Evolutionary conservation across 2,888 invertebrate species (phyloP), one percentile per base, ranked within the genome.

Genomic region (Dicyrtoma fusca): DNA sequence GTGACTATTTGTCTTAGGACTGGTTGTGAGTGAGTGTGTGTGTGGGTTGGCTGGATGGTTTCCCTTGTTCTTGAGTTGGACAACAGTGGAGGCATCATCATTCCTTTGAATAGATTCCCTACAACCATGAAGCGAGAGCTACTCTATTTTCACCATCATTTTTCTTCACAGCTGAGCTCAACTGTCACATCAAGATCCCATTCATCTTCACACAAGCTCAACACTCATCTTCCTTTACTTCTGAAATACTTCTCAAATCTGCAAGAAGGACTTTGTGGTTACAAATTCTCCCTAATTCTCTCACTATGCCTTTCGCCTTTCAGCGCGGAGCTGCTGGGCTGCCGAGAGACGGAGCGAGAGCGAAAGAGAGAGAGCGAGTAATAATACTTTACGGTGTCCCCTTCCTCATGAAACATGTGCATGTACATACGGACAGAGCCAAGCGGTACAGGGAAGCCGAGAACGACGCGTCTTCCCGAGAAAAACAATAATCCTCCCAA

Each of bases 151-250:
- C 65, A 34, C 62, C 64, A 25, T 71, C 65, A 64, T 71, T 70
- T 71, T 72, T 66, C 69, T 70, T 72, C 66, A 68, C 74, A 70
- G 69, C 69, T 69, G 71, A 70, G 68, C 66, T 70, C 69, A 64
- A 69, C 69, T 73, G 71, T 62, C 71, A 74, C 71, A 74, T 72
- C 66, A 69, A 66, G 64, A 69, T 57, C 71, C 62, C 73, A 72
- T 66, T 69, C 69, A 69, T 71, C 73, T 69, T 75, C 64, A 53
- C 64, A 64, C 55, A 59, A 66, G 63, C 66, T 57, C 64, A 53
- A 72, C 63, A 63, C 69, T 57, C 63, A 69, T 69, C 69, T 69
- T 62, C 19, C 64, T 71, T 53, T 64, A 49, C 26, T 71, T 71
- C 25, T n/a, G n/a, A n/a, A n/a, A n/a, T 64, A 49, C 26, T 34